Base-by-base conservation (phyloP, 2,113 vertebrate species). In the Caranx melampygus region DNA sequence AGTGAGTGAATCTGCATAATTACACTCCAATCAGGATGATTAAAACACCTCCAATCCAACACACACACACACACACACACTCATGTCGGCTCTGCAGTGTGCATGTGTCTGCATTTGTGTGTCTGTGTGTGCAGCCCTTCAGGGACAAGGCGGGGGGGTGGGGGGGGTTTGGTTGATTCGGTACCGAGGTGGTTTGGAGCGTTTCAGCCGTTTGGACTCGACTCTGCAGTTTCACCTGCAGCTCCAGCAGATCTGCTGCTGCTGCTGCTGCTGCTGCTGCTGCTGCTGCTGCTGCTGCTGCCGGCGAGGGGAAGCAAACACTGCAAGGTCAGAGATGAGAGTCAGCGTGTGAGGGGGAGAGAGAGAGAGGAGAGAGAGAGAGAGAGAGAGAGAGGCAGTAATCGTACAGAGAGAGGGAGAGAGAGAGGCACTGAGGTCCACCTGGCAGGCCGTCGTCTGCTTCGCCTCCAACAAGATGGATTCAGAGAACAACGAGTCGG, bases 271-370 rank as follows among this genome's bases (percentile, higher is more conserved):
- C 86, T 70, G 85, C 71, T 65, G 72, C 57, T 18, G 60, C 33
- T 52, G 75, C 87, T 70, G 84, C 83, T 68, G 84, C 69, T 63
- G 71, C 45, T 18, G 55, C 16, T 5, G 52, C 3, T 5, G 65
- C 0, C 0, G 21, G 84, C 47, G 78, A 87, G 86, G 66, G 74
- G 62, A 89, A 77, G 78, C 73, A 14, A 86, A 58, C 83, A 34
- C 90, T 83, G 90, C 92, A 92, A 92, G 90, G 92, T 92, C 92
- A 93, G 73, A 66, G 71, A 86, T 60, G 82, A 84, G 65, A 78
- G 72, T 77, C 81, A 49, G 80, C 35, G 58, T 73, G 66, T 45
- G 86, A 52, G 62, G 35, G n/a, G 5, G 81, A 7, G 66, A 14
- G 42, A 18, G 33, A 21, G 54, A 18, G 74, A 2, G 16, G 52